phyloP scores from a whole-genome alignment of 2,113 vertebrate genomes.

The Malurus elegans region DNA sequence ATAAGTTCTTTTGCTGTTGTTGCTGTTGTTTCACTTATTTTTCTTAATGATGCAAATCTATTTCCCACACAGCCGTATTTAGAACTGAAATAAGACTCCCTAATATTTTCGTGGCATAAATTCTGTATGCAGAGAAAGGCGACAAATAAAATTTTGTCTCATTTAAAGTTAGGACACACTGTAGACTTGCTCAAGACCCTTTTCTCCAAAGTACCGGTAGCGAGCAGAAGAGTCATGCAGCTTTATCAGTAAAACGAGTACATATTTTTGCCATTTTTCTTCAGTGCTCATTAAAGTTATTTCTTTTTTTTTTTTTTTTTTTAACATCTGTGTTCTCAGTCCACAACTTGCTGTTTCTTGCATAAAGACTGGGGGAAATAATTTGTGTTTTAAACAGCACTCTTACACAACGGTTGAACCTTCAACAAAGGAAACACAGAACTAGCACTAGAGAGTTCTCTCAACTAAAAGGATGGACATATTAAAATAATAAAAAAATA shows the following conservation, averaged over 20 bases:
- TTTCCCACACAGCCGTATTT: conserved; percentile 18
- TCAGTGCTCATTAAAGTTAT: conserved; percentile 18
- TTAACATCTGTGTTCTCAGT: conserved; percentile 16
- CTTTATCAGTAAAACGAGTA: conserved; percentile 20
- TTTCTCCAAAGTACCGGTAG: conserved; percentile 18
- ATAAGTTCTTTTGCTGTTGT: no score
- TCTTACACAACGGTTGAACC: not conserved
- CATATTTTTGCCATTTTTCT: conserved; percentile 27
- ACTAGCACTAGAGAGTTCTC: conserved; percentile 39
- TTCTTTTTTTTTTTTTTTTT: not conserved
- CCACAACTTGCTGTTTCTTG: not conserved
- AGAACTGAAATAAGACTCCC: conserved; percentile 22
- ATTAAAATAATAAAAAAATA: conserved; percentile 40
- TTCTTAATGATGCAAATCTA: conserved; percentile 7
- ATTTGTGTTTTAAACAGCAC: not conserved
- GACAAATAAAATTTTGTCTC: not conserved
- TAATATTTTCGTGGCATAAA: conserved; percentile 45
- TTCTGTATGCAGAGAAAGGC: conserved; percentile 13
- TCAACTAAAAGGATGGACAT: conserved; percentile 16
- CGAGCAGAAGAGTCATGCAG: conserved; percentile 39
- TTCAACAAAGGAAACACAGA: conserved; percentile 35
- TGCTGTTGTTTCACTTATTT: not conserved
- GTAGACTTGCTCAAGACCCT: conserved; percentile 18
- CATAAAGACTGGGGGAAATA: not conserved
- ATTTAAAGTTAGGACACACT: conserved; percentile 14